Evolutionary conservation across 2,113 vertebrate genomes (phyloP).

Genomic region (Pipra filicauda): DNA sequence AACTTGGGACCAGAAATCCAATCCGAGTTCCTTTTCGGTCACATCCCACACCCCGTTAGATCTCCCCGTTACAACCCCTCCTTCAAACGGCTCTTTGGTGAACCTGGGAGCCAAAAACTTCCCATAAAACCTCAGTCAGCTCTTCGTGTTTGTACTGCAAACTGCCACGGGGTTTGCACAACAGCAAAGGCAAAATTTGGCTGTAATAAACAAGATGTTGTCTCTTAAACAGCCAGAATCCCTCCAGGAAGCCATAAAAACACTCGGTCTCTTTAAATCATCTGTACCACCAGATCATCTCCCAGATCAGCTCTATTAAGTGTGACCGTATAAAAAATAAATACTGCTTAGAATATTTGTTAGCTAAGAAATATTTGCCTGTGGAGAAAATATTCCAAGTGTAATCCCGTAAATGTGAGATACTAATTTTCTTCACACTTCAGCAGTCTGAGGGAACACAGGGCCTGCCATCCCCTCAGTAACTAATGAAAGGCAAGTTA

Average conservation of each 20-base stretch:
- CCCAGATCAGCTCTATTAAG: not conserved
- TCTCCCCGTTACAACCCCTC: not conserved
- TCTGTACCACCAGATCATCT: not conserved
- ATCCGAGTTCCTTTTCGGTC: not conserved
- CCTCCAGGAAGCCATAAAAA: not conserved
- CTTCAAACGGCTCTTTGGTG: not conserved
- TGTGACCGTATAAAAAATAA: not conserved
- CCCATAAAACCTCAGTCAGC: not conserved
- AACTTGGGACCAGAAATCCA: not conserved
- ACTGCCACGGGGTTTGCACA: not conserved
- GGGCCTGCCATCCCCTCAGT: not conserved
- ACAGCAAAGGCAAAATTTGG: not conserved
- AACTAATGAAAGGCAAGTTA: not conserved
- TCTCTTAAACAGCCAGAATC: not conserved
- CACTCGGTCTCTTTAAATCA: not conserved
- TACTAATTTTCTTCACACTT: not conserved
- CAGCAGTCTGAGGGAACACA: not conserved
- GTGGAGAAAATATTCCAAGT: not conserved
- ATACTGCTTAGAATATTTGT: not conserved
- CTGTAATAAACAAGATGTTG: not conserved
- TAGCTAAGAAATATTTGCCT: not conserved
- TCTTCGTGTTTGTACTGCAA: not conserved
- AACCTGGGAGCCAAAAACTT: not conserved
- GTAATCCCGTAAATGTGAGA: not conserved
- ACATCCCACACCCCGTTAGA: not conserved